Conservation (phyloP, 2,888 invertebrate genomes). For the Aradus depressus region DNA sequence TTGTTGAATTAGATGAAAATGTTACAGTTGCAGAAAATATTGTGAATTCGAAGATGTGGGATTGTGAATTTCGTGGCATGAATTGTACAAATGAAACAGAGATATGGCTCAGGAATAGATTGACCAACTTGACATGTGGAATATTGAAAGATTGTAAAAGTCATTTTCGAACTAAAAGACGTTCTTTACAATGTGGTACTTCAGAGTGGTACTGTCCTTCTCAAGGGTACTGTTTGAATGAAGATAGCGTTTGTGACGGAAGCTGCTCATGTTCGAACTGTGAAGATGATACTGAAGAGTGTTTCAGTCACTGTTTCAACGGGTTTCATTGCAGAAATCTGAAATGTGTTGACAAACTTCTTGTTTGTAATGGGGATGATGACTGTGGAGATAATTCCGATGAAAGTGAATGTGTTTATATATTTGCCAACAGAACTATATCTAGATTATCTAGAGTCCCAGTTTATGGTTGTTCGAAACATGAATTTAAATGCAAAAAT, state of each 20-base stretch:
- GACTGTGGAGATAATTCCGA: conserved; percentile 8
- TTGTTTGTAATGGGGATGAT: conserved; percentile 1
- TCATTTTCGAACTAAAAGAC: neutral
- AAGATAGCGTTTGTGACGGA: neutral
- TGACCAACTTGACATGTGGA: neutral
- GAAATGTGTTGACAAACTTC: neutral
- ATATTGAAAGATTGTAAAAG: neutral
- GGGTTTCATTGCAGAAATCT: neutral
- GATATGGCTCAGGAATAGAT: neutral
- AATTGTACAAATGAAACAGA: neutral
- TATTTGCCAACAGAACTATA: no score
- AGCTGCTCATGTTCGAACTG: neutral
- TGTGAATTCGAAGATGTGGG: neutral
- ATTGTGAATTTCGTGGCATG: neutral
- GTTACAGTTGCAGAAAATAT: neutral
- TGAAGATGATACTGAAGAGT: conserved; percentile 2
- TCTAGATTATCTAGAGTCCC: no score
- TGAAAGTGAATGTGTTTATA: no score
- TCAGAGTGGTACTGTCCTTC: no score
- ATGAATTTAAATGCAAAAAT: no score
- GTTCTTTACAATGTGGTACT: neutral
- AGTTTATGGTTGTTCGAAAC: no score
- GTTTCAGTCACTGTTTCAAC: neutral
- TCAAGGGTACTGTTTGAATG: neutral
- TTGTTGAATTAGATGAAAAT: neutral